Base-by-base conservation (phyloP, 2,888 invertebrate species). In the Bombyx huttoni region DNA sequence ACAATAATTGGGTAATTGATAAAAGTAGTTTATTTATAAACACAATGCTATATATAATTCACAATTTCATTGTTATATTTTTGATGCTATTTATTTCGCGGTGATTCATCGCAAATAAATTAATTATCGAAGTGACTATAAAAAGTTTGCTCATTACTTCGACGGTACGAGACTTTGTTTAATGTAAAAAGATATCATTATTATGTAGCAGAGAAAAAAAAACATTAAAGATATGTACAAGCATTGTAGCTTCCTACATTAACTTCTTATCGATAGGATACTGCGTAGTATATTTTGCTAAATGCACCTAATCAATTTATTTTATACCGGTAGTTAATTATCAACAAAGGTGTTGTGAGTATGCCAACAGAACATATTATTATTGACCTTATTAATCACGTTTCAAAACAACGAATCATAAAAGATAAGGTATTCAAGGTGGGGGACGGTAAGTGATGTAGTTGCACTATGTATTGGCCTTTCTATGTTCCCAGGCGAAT, bases 221-320 rank as follows among this genome's bases (percentile, higher is more conserved):
- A 50, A 48, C 9, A 48, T 13, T 46, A 35, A 58, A 56, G 51
- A 53, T 56, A 53, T 52, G 48, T 52, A 51, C 55, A 58, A 58
- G 53, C 45, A 35, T 24, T 24, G 52, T 54, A 49, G 53, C 54
- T 65, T 73, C 73, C 70, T 74, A 73, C 73, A 66, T 62, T 81
- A 80, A 78, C 77, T 79, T 76, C 75, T 84, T 85, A 86, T 85
- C 83, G 68, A 34, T 47, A 57, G 57, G 57, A 61, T 71, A 81
- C 73, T 84, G 73, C 83, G 83, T 79, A 82, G 75, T 48, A 12
- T 12, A 14, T 24, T 33, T 13, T 50, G 49, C 8, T 49, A 49
- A 50, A 45, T 50, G 14, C 13, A 51, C 12, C 46, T 34, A 47
- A 51, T 34, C 34, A 13, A 7, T 47, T 50, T 51, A 13, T 47